phyloP scores from a whole-genome alignment of 1,140 invertebrate genomes.

The Cheumatopsyche charites region DNA sequence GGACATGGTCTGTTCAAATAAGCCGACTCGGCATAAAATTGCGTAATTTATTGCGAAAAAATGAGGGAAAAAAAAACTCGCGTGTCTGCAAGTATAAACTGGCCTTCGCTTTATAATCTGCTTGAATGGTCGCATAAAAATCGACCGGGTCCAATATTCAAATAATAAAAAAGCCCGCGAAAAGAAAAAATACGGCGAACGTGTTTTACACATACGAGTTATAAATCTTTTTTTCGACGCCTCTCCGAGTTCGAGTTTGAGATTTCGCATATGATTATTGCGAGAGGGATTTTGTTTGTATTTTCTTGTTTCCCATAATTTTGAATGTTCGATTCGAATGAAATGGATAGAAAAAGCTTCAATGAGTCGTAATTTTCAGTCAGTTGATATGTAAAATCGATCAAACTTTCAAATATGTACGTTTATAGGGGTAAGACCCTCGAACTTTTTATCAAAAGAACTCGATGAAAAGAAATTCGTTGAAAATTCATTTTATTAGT shows the following conservation, averaged over 20 bases:
- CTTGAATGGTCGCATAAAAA: conserved; percentile 19
- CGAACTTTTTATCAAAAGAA: no score
- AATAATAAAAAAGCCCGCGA: background rate
- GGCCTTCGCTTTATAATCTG: conserved; percentile 19
- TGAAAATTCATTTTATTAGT: no score
- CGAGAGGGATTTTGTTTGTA: background rate
- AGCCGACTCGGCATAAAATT: conserved; percentile 16
- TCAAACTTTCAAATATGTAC: no score
- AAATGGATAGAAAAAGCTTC: no score
- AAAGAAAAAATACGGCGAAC: background rate
- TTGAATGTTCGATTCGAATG: no score
- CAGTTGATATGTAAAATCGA: no score
- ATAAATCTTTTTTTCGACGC: conserved; percentile 14
- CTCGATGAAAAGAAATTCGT: no score
- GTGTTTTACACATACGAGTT: conserved; percentile 1
- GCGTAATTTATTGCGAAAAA: conserved; percentile 16
- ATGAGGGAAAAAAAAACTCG: background rate
- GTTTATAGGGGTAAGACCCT: no score
- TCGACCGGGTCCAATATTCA: conserved; percentile 1
- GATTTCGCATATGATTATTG: conserved; percentile 10
- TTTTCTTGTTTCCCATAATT: no score
- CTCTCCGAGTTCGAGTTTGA: background rate
- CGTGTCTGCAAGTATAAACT: background rate
- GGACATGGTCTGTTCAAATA: conserved; percentile 3
- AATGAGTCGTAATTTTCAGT: no score